A percentile compares a stretch with the other conserved stretches of the same genome.
Evolutionary conservation across 1,140 invertebrate genomes (phyloP).

Genomic region (Triops longicaudatus): DNA sequence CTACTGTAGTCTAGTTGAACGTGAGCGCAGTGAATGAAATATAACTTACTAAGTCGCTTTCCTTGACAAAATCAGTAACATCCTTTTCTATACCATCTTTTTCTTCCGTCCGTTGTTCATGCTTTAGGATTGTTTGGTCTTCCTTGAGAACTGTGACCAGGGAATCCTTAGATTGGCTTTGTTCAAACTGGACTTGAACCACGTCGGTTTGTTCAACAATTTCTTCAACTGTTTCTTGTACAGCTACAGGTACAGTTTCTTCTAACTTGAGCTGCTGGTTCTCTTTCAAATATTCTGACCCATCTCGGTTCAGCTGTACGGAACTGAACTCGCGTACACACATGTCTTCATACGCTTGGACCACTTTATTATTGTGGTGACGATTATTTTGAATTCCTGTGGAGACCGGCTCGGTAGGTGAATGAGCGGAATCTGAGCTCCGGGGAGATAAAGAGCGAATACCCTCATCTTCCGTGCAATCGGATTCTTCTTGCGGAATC

Average conservation of each 20-base stretch:
- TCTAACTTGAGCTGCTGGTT: background rate
- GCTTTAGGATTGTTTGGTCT: background rate
- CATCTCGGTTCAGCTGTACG: background rate
- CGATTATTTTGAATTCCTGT: background rate
- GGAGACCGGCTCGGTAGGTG: background rate
- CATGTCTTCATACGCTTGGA: background rate
- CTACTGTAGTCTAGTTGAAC: no score
- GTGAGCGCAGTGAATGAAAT: no score
- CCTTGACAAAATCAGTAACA: no score
- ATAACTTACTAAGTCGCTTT: no score
- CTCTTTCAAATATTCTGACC: background rate
- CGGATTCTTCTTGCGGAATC: constrained; percentile 4
- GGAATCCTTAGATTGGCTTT: background rate
- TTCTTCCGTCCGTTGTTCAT: no score
- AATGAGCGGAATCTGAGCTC: constrained; percentile 4
- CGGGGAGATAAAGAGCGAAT: constrained; percentile 26
- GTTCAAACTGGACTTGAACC: background rate
- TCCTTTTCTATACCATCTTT: no score
- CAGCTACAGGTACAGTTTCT: background rate
- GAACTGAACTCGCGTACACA: background rate
- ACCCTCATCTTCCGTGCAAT: constrained; percentile 28
- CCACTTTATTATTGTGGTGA: background rate
- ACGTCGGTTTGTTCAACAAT: background rate
- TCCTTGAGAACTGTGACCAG: background rate
- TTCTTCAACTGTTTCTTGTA: background rate